Base-by-base conservation (phyloP, 2,113 vertebrate genomes). In the Spheniscus mendiculus region DNA sequence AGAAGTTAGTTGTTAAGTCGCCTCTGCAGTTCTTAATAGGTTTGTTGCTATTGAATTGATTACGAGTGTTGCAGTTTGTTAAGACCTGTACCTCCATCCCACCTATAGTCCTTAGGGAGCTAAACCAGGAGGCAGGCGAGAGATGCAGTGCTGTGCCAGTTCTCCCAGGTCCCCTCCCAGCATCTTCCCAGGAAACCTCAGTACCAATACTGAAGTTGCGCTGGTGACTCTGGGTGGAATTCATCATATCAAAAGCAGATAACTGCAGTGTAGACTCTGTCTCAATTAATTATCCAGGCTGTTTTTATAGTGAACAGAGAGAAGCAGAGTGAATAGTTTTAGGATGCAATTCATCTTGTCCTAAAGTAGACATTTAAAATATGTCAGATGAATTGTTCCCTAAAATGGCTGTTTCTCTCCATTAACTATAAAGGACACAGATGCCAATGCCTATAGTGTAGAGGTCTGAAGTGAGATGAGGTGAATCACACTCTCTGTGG, bases 291-390 rank as follows among this genome's bases (percentile, higher is more conserved):
- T 89, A 63, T 72, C 61, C 55, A 63, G 70, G 36, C 44, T 49
- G 44, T 20, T 89, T 94, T 87, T 52, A 17, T 30, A 59, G 16
- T 52, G 65, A 85, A 47, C 66, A 89, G 73, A 56, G 72, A 84
- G 56, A 90, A 92, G 66, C 52, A 44, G 53, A 90, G 12, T 79
- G 59, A 93, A 62, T 58, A 36, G 44, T 56, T 91, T 79, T n/a
- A 83, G 77, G 56, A 65, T 79, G 38, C 21, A 86, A 65, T 86
- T 92, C 29, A 19, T 73, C 45, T 87, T 56, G 23, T 80, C 17
- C 67, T 90, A 83, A 92, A 92, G 74, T 36, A 92, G 83, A 29
- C 29, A 27, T 85, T 89, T 90, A 73, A 86, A 95, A 73, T 52
- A 44, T 18, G 40, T 53, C 71, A 73, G 21, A 49, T 69, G 27